phyloP scores from a whole-genome alignment of 1,140 invertebrate genomes.

The Ceratosolen fusciceps region DNA sequence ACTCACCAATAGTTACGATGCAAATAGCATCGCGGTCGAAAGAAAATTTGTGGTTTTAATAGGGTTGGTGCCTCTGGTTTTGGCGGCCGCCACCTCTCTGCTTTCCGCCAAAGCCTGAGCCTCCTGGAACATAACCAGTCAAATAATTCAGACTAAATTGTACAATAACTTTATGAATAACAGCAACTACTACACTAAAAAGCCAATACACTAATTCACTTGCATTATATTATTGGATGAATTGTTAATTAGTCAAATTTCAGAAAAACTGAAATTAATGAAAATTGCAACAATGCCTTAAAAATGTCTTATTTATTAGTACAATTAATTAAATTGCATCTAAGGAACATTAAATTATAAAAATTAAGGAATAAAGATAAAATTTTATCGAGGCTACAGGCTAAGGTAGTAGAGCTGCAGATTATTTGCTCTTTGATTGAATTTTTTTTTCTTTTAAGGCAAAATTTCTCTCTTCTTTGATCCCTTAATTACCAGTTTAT shows the following conservation, averaged over 20 bases:
- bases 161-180: conserved; percentile 44
- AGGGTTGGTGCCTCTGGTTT: conserved; percentile 84
- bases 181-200: conserved; percentile 48
- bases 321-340: no score
- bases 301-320: no score
- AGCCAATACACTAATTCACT: conserved; percentile 50
- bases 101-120: conserved; percentile 75
- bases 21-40: conserved; percentile 67
- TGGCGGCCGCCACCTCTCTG: conserved; percentile 77
- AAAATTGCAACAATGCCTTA: conserved; percentile 40
- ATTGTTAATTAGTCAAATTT: conserved; percentile 44
- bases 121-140: conserved; percentile 71
- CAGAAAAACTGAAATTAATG: conserved; percentile 46
- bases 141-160: conserved; percentile 40
- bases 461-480: conserved; percentile 53
- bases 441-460: conserved; percentile 31
- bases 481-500: conserved; percentile 43
- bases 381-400: conserved; percentile 69
- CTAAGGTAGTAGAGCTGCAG: conserved; percentile 69
- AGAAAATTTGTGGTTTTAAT: conserved; percentile 72
- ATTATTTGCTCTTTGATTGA: conserved; percentile 50
- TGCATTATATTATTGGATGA: conserved; percentile 28
- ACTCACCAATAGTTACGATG: conserved; percentile 71
- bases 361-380: conserved; percentile 53
- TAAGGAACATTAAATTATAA: no score